Conservation (phyloP, 2,888 invertebrate species). For the Temnothorax unifasciatus region DNA sequence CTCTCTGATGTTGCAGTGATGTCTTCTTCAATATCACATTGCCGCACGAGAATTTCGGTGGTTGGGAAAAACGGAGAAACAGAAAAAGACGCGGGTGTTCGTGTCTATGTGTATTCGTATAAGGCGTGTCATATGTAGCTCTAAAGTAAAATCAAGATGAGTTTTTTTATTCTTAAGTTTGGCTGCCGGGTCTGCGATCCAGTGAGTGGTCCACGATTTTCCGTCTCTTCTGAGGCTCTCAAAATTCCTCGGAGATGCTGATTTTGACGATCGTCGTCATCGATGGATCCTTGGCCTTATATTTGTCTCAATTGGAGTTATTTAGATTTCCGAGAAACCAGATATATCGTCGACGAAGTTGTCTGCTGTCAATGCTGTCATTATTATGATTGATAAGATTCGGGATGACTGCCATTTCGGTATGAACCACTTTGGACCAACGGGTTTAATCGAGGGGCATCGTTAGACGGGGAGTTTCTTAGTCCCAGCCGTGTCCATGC, state of each 20-base stretch:
- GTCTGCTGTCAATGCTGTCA: constrained; percentile 45
- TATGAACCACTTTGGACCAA: constrained; percentile 78
- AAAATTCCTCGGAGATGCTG: constrained; percentile 13
- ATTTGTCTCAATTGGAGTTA: not conserved
- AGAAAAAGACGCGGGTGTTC: constrained; percentile 48
- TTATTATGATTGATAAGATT: constrained; percentile 35
- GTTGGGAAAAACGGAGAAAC: not conserved
- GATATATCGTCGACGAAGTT: constrained; percentile 52
- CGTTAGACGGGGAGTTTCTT: constrained; percentile 38
- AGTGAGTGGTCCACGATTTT: constrained; percentile 66
- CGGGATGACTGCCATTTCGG: constrained; percentile 59
- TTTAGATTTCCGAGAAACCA: not conserved
- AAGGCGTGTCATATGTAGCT: constrained; percentile 62
- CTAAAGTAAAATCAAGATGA: constrained; percentile 58
- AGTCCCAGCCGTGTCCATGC: constrained; percentile 81
- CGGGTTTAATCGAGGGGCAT: constrained; percentile 65
- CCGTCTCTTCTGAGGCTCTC: constrained; percentile 57
- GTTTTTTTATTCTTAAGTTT: constrained; percentile 68
- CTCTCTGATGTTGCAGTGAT: constrained; percentile 64
- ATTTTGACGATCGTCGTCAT: not conserved
- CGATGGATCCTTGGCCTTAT: not conserved
- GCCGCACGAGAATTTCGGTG: constrained; percentile 78
- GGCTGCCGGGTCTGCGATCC: constrained; percentile 78
- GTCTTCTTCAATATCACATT: constrained; percentile 80
- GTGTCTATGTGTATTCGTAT: constrained; percentile 51